Conservation (phyloP, 2,113 vertebrate species). For the Protomyctophum bolini region DNA sequence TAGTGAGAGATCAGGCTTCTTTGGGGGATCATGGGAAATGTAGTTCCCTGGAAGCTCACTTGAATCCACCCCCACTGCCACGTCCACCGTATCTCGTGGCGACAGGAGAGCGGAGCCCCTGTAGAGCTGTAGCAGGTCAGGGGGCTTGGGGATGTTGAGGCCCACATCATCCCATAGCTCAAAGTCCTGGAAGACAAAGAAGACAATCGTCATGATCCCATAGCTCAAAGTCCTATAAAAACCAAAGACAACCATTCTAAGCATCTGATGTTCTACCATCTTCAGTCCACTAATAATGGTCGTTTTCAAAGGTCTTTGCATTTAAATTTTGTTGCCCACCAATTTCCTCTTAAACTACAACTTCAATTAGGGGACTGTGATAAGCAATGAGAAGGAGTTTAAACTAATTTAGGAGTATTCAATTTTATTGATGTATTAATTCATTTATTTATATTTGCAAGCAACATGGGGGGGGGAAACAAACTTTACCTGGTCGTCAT, state of each 20-base stretch:
- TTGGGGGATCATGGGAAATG: constrained; percentile 55
- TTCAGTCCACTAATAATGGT: no score
- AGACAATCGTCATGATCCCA: background rate
- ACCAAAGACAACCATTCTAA: background rate
- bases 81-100: constrained; percentile 82
- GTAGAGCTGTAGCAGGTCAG: constrained; percentile 93
- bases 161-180: constrained; percentile 99
- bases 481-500: constrained; percentile 94
- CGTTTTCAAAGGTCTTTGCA: no score
- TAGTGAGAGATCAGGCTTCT: constrained; percentile 65
- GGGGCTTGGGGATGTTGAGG: constrained; percentile 96
- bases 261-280: background rate
- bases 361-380: background rate
- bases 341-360: no score
- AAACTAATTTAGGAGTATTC: background rate
- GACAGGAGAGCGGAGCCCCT: constrained; percentile 84
- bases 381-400: background rate
- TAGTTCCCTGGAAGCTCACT: constrained; percentile 82
- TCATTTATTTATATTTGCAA: no score
- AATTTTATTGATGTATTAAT: no score
- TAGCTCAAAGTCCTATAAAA: background rate
- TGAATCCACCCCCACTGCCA: constrained; percentile 87
- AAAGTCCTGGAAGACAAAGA: constrained; percentile 87
- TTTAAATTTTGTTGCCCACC: no score
- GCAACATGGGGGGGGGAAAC: background rate